Evolutionary conservation across 2,888 invertebrate genomes (phyloP).

Genomic region (Synergus itoensis): DNA sequence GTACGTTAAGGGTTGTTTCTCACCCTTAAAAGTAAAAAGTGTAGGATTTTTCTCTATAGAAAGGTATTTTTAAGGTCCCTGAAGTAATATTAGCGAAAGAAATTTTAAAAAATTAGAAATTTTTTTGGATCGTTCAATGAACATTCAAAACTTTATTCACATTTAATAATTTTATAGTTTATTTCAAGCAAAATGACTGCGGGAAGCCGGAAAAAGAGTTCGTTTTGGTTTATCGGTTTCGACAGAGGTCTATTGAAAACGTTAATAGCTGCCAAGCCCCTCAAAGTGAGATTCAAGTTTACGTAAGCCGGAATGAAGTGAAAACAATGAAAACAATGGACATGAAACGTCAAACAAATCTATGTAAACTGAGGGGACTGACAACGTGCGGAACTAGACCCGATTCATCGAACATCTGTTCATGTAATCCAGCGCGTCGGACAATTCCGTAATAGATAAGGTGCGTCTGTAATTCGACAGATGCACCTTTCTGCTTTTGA

Average conservation of each 20-base stretch:
- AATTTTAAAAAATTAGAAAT: too few species aligned
- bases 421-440: conserved; percentile 57
- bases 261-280: conserved; percentile 61
- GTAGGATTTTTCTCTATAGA: too few species aligned
- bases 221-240: conserved; percentile 56
- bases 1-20: too few species aligned
- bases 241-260: conserved; percentile 60
- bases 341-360: conserved; percentile 68
- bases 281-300: conserved; percentile 69
- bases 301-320: conserved; percentile 65
- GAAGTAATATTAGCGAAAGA: too few species aligned
- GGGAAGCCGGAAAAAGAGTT: conserved; percentile 37
- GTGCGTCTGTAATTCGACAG: conserved; percentile 52
- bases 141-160: too few species aligned
- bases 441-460: conserved; percentile 57
- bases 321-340: conserved; percentile 69
- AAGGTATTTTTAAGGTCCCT: too few species aligned
- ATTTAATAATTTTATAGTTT: too few species aligned
- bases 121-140: too few species aligned
- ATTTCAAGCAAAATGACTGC: conserved; percentile 1
- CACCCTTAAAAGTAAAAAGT: too few species aligned
- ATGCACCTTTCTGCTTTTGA: conserved; percentile 49
- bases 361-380: conserved; percentile 65
- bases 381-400: conserved; percentile 57
- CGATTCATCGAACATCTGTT: conserved; percentile 70